Percentiles rank a stretch among this genome's conserved stretches.
phyloP scores from a whole-genome alignment of 2,888 invertebrate species.

The Hypsopygia costalis region DNA sequence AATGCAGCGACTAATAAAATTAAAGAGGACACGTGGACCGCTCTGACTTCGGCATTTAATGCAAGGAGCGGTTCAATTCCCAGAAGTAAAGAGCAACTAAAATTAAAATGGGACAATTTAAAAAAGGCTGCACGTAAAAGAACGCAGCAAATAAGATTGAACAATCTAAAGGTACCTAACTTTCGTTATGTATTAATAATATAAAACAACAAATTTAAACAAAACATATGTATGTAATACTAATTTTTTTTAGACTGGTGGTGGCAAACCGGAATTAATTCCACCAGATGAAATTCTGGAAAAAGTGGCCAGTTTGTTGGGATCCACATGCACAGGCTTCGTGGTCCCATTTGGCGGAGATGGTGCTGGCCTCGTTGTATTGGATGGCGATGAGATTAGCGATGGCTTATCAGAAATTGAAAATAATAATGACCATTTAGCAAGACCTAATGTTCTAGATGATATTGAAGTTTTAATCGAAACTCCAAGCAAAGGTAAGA shows the following conservation, averaged over 20 bases:
- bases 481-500: too few species aligned
- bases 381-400: too few species aligned
- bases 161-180: too few species aligned
- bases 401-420: too few species aligned
- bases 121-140: conserved; percentile 8
- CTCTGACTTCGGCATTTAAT: background rate
- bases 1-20: conserved; percentile 3
- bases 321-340: conserved; percentile 10
- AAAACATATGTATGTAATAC: background rate
- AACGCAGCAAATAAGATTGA: background rate
- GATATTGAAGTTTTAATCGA: too few species aligned
- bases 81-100: background rate
- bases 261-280: conserved; percentile 10
- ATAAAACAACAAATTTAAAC: too few species aligned
- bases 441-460: too few species aligned
- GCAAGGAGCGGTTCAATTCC: conserved; percentile 3
- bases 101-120: conserved; percentile 8
- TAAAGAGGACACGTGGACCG: conserved; percentile 2
- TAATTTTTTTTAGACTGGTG: conserved; percentile 8
- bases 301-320: conserved; percentile 5
- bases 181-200: too few species aligned
- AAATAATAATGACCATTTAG: too few species aligned
- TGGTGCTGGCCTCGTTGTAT: background rate
- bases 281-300: conserved; percentile 11
- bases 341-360: conserved; percentile 13